Base-by-base conservation (phyloP, 2,113 vertebrate species). In the Phrynocephalus versicolor region DNA sequence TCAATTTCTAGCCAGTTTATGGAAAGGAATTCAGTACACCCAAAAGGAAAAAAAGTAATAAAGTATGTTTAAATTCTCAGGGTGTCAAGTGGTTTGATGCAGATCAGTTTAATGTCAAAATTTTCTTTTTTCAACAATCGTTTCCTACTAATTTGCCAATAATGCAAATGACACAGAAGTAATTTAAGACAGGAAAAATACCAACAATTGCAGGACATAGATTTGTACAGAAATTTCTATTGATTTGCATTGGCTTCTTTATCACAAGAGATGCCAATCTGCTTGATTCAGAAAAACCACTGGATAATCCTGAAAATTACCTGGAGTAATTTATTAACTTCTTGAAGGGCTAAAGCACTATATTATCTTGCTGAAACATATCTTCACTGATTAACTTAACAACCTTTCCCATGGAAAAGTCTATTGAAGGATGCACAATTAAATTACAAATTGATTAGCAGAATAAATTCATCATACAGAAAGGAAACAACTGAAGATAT, bases 401-500 rank as follows among this genome's bases (percentile, higher is more conserved):
- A 60, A 79, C 70, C 23, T 58, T 51, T 62, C 3, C 62, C 23
- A 58, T 21, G 1, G 14, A 58, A 33, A 1, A 0, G 10, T 9
- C 19, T 65, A 37, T 62, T 16, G 9, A 4, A 0, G 27, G 0
- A 6, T 0, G 9, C 37, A 3, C 6, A 35, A 33, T 25, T 23
- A 85, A 33, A 51, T 58, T 41, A 13, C 0, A 5, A 6, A 0
- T 23, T 19, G 45, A 60, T 72, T 1, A 58, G 55, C 75, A 39
- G 69, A 18, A 58, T 65, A 72, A 74, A 67, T 0, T 2, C 6
- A 8, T 5, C 2, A 0, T 10, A 33, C 27, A 16, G 0, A 0
- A n/a, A 73, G 23, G 30, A n/a, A 51, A 16, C 70, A 60, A 12
- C 69, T 25, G 62, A 33, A 0, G 35, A 55, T 41, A 19, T 3